These are phyloP conservation scores for Lycaena phlaeas DNA, from an alignment of 2,888 invertebrate species.

Conservation along the genomic window DNA sequence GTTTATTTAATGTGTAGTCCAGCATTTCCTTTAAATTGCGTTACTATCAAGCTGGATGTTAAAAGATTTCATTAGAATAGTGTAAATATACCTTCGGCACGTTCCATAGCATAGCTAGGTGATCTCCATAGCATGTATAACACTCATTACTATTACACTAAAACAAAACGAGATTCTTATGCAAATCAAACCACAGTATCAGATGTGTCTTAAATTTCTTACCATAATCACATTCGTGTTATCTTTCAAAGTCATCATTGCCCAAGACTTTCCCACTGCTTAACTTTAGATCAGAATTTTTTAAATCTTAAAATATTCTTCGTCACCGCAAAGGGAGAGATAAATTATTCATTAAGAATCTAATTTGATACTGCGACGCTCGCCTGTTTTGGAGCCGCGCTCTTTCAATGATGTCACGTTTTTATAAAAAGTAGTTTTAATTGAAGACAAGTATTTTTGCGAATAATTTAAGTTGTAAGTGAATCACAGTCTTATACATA, in stretches of 20 bases:
- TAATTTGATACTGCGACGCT: constrained; percentile 10
- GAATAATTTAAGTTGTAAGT: neutral
- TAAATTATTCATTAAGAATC: constrained; percentile 13
- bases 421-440: constrained; percentile 11
- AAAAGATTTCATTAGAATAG: no score
- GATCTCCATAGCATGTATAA: no score
- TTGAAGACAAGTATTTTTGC: constrained; percentile 7
- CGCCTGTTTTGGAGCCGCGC: constrained; percentile 10
- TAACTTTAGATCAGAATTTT: constrained; percentile 9
- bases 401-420: constrained; percentile 10
- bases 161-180: neutral
- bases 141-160: neutral
- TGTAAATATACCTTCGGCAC: no score
- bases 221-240: neutral
- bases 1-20: no score
- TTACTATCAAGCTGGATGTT: no score
- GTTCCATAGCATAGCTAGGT: no score
- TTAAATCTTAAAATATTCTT: constrained; percentile 8
- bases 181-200: neutral
- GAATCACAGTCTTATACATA: no score
- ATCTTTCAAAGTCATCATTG: neutral
- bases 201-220: neutral
- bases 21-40: no score
- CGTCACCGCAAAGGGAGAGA: constrained; percentile 10
- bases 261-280: constrained; percentile 7